Evolutionary conservation across 2,113 vertebrate species (phyloP).

Genomic region (Nerophis lumbriciformis): DNA sequence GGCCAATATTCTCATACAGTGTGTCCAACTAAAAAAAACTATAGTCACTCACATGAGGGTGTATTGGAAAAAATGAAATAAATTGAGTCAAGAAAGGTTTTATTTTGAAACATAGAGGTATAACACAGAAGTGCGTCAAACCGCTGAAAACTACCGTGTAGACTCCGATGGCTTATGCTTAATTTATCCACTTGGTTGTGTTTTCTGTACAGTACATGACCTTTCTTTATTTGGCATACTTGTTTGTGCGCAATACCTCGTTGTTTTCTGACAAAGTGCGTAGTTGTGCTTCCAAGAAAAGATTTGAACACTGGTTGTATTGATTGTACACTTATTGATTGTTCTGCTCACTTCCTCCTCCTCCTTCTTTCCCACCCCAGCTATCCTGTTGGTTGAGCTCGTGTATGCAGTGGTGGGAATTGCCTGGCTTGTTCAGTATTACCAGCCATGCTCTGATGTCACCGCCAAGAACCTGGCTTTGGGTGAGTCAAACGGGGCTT

Average conservation of each 20-base stretch:
- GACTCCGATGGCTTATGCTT: too few species aligned
- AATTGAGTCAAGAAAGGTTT: too few species aligned
- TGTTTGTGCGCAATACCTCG: not conserved
- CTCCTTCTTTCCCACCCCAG: slow-evolving; percentile 57
- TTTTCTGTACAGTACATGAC: too few species aligned
- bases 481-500: slow-evolving; percentile 69
- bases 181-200: too few species aligned
- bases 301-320: slow-evolving; percentile 13
- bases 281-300: slow-evolving; percentile 1
- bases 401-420: slow-evolving; percentile 97
- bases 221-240: not conserved
- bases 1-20: too few species aligned
- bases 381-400: slow-evolving; percentile 94
- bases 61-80: too few species aligned
- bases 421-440: slow-evolving; percentile 94
- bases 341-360: slow-evolving; percentile 1
- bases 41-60: too few species aligned
- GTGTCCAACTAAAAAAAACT: too few species aligned
- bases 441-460: slow-evolving; percentile 91
- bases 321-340: slow-evolving; percentile 10
- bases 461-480: slow-evolving; percentile 95
- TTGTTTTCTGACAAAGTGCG: not conserved
- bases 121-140: too few species aligned
- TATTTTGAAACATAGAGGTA: too few species aligned
- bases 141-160: too few species aligned